These are phyloP conservation scores for Drosophila lowei DNA, from an alignment of 1,140 invertebrate genomes.

Conservation along the genomic window DNA sequence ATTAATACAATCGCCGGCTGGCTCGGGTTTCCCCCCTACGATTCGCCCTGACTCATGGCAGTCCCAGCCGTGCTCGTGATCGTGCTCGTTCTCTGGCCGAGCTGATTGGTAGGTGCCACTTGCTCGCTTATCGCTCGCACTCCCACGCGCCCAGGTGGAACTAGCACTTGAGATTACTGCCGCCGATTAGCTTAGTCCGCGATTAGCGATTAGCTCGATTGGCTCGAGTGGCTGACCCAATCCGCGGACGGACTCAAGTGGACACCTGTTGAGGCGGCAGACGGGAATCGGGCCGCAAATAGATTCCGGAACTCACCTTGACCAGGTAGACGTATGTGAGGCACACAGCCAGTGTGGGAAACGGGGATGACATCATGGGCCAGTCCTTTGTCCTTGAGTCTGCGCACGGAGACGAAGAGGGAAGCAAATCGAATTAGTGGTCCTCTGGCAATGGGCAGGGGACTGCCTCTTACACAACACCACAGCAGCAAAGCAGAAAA, in stretches of 20 bases:
- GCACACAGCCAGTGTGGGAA: constrained; percentile 91
- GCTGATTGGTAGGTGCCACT: too few relatives aligned
- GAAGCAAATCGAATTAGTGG: constrained; percentile 2
- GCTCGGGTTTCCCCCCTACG: too few relatives aligned
- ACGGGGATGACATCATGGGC: constrained; percentile 92
- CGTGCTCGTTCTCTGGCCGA: too few relatives aligned
- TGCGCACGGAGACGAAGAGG: constrained; percentile 72
- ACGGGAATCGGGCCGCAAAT: too few relatives aligned
- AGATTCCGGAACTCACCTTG: constrained; percentile 85
- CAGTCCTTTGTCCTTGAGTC: constrained; percentile 92
- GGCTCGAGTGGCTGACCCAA: constrained; percentile 14
- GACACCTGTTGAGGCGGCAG: constrained; percentile 23
- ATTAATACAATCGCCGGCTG: constrained; percentile 12
- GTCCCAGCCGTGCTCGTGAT: too few relatives aligned
- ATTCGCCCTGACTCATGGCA: too few relatives aligned
- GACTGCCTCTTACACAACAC: background rate
- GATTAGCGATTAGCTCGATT: background rate
- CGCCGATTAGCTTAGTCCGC: background rate
- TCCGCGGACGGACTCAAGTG: constrained; percentile 15
- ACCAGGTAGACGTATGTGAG: constrained; percentile 90
- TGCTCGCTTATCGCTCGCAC: background rate
- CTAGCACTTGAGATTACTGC: constrained; percentile 35
- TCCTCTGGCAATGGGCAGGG: background rate
- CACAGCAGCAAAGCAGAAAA: constrained; percentile 2
- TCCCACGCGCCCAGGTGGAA: constrained; percentile 27